Evolutionary conservation across 1,140 invertebrate species (phyloP).

Genomic region (Pogonomyrmex californicus): DNA sequence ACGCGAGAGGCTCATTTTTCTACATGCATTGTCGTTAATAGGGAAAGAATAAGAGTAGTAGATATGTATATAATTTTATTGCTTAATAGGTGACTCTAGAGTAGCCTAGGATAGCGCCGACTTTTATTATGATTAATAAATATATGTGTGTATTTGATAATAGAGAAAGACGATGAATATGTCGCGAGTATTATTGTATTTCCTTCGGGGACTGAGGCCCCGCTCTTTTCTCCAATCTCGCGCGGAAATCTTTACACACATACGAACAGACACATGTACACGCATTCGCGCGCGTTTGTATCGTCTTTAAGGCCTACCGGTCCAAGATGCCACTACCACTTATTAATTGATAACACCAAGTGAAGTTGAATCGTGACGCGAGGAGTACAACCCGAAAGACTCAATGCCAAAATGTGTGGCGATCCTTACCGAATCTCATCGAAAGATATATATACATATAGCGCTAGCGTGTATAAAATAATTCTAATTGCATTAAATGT

Average conservation of each 20-base stretch:
- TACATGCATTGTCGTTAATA: conserved; percentile 85
- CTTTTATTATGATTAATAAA: conserved; percentile 57
- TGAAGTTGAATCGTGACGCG: conserved; percentile 54
- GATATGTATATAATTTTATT: conserved; percentile 74
- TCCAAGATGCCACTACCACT: conserved; percentile 54
- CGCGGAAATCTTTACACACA: conserved; percentile 61
- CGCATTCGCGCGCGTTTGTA: conserved; percentile 38
- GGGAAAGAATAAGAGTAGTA: conserved; percentile 69
- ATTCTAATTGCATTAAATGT: conserved; percentile 73
- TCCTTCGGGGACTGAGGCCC: conserved; percentile 59
- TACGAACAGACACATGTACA: conserved; percentile 14
- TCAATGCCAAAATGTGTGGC: conserved; percentile 55
- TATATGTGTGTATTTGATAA: conserved; percentile 59
- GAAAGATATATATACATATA: conserved; percentile 45
- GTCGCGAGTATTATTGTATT: conserved; percentile 64
- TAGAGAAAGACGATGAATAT: conserved; percentile 44
- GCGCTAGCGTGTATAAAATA: conserved; percentile 67
- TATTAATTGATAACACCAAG: conserved; percentile 63
- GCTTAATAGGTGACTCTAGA: conserved; percentile 76
- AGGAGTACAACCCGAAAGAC: conserved; percentile 36
- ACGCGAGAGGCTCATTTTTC: conserved; percentile 86
- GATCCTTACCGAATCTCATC: conserved; percentile 69
- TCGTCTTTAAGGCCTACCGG: conserved; percentile 58
- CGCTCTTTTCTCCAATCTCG: conserved; percentile 64
- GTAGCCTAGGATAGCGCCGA: conserved; percentile 76